These are phyloP conservation scores for Porites lobata DNA, from an alignment of 92 coral and sea anemone species.

Conservation along the genomic window DNA sequence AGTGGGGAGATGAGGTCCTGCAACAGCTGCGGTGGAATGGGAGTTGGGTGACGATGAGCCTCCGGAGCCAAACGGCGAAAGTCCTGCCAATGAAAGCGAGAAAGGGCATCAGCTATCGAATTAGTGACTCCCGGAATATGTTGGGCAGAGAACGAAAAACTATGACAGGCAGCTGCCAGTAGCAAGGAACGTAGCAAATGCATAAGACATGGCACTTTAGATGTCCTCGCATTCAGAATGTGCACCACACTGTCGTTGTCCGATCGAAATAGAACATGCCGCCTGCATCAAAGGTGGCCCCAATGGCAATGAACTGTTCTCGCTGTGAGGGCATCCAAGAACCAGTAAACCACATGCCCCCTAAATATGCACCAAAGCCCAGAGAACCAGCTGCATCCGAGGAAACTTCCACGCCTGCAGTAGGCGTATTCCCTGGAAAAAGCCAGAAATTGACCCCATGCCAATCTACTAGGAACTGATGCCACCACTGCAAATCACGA, in stretches of 20 bases:
- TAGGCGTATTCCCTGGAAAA: too few relatives aligned
- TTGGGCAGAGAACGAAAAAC: too few relatives aligned
- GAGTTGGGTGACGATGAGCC: neutral
- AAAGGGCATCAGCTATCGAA: neutral
- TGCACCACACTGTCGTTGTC: neutral
- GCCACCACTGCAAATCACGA: conserved; percentile 30
- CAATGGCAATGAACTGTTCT: neutral
- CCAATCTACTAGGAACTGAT: conserved; percentile 11
- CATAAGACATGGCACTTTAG: neutral
- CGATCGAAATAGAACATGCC: too few relatives aligned
- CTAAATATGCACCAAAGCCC: too few relatives aligned
- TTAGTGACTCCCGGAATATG: neutral
- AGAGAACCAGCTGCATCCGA: neutral
- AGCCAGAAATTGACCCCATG: conserved; percentile 11
- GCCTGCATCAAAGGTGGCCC: neutral
- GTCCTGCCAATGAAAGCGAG: neutral
- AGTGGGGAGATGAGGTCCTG: neutral
- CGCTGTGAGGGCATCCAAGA: neutral
- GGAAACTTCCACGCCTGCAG: neutral
- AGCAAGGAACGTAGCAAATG: neutral
- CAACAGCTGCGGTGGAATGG: neutral
- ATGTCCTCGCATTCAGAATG: conserved; percentile 1
- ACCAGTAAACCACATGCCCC: neutral
- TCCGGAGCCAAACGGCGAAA: neutral
- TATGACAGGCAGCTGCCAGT: neutral